These are phyloP conservation scores for Cryptomyrus ogoouensis DNA, from an alignment of 2,113 vertebrate species.

Conservation along the genomic window DNA sequence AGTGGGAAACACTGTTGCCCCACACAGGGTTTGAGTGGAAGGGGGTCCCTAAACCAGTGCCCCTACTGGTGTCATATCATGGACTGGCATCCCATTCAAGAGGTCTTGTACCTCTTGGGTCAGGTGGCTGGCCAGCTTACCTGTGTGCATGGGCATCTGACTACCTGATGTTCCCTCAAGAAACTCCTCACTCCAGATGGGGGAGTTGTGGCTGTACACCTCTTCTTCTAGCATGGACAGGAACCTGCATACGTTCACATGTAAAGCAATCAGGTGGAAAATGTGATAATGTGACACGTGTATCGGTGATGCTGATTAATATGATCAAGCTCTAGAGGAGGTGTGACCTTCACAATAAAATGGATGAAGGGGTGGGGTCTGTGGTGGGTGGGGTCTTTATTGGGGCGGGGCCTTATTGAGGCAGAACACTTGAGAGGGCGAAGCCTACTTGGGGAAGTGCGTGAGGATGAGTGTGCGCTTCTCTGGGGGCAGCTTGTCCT, in stretches of 20 bases:
- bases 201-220: conserved; percentile 91
- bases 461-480: conserved; percentile 97
- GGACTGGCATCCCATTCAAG: not conserved
- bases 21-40: not conserved
- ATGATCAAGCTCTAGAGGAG: not conserved
- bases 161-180: conserved; percentile 67
- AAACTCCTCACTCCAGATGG: conserved; percentile 95
- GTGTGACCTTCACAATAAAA: not conserved
- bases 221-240: conserved; percentile 98
- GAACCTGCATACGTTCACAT: conserved; percentile 65
- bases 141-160: conserved; percentile 80
- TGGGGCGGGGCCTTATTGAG: not conserved
- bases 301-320: not conserved
- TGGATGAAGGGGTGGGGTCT: not conserved
- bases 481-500: conserved; percentile 92
- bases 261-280: too few relatives aligned
- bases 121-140: conserved; percentile 42
- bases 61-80: not conserved
- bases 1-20: not conserved
- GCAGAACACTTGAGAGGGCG: not conserved
- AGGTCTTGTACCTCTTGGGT: not conserved
- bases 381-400: not conserved
- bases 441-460: conserved; percentile 92
- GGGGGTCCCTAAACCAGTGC: not conserved
- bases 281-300: too few relatives aligned